These are phyloP conservation scores for Haemorhous mexicanus DNA, from an alignment of 2,113 vertebrate genomes.

Conservation along the genomic window DNA sequence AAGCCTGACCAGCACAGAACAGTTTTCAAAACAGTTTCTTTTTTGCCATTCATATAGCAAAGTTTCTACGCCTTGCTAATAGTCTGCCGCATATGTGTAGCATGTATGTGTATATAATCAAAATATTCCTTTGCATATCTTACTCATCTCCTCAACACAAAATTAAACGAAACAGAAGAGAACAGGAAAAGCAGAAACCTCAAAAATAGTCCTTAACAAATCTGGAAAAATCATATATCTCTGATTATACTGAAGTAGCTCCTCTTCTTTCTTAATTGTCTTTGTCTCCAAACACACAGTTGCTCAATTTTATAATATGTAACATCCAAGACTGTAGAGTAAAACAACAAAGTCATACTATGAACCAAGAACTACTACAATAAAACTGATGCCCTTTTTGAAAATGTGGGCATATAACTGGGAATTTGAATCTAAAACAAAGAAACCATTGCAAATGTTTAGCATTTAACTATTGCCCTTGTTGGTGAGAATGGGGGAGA, in stretches of 20 bases:
- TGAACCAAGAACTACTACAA: conserved; percentile 36
- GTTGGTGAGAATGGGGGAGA: neutral
- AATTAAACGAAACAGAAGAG: neutral
- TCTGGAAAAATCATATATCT: neutral
- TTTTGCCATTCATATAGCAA: neutral
- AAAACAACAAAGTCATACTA: conserved; percentile 47
- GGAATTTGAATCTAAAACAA: conserved; percentile 53
- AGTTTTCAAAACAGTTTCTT: neutral
- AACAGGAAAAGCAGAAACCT: neutral
- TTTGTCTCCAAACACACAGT: conserved; percentile 51
- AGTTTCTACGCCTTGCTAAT: neutral
- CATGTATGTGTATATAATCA: neutral
- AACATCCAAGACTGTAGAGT: neutral
- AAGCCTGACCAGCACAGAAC: neutral
- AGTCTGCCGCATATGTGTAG: neutral
- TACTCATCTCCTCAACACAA: neutral
- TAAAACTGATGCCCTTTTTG: conserved; percentile 14
- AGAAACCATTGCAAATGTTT: neutral
- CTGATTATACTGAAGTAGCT: neutral
- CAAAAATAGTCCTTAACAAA: neutral
- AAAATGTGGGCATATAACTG: neutral
- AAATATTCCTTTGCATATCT: neutral
- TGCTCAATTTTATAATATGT: conserved; percentile 21
- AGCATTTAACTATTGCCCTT: neutral
- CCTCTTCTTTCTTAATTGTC: conserved; percentile 56